Percentiles rank a stretch among this genome's conserved stretches.
phyloP scores from a whole-genome alignment of 2,888 invertebrate species.

The Zygogramma bicolorata region DNA sequence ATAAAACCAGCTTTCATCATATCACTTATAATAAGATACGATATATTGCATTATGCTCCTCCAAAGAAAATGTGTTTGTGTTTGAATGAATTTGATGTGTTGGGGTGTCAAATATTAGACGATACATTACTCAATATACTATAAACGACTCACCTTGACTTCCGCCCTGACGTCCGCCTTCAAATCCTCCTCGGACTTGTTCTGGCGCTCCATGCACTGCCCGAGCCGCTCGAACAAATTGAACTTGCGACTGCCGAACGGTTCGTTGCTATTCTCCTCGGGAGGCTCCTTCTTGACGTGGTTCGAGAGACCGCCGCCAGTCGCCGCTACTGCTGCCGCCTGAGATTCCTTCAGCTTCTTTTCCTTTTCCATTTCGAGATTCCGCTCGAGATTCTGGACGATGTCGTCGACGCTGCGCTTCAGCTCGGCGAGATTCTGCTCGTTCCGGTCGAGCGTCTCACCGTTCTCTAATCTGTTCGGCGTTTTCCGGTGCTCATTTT shows the following conservation, averaged over 20 bases:
- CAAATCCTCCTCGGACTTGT: constrained; percentile 62
- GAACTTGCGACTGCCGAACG: constrained; percentile 60
- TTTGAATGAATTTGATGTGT: no score
- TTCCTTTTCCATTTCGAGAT: constrained; percentile 38
- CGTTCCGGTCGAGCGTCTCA: constrained; percentile 58
- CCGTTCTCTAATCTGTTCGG: constrained; percentile 65
- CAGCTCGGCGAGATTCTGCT: constrained; percentile 61
- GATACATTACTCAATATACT: no score
- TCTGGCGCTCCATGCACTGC: constrained; percentile 66
- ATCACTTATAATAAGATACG: no score
- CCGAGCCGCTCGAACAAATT: constrained; percentile 66
- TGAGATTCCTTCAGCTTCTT: constrained; percentile 33
- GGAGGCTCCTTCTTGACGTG: constrained; percentile 40
- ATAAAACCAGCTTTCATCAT: no score
- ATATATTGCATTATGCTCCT: no score
- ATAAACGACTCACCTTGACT: constrained; percentile 43
- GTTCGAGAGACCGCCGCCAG: constrained; percentile 28
- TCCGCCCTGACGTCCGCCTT: constrained; percentile 63
- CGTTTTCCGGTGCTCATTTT: constrained; percentile 64
- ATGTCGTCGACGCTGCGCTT: constrained; percentile 63
- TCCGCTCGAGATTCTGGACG: constrained; percentile 62
- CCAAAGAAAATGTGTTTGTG: no score
- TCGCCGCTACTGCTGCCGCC: no score
- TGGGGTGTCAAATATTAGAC: no score
- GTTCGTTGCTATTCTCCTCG: constrained; percentile 39